These are phyloP conservation scores for Oryzias javanicus DNA, from an alignment of 2,113 vertebrate species.

Conservation along the genomic window DNA sequence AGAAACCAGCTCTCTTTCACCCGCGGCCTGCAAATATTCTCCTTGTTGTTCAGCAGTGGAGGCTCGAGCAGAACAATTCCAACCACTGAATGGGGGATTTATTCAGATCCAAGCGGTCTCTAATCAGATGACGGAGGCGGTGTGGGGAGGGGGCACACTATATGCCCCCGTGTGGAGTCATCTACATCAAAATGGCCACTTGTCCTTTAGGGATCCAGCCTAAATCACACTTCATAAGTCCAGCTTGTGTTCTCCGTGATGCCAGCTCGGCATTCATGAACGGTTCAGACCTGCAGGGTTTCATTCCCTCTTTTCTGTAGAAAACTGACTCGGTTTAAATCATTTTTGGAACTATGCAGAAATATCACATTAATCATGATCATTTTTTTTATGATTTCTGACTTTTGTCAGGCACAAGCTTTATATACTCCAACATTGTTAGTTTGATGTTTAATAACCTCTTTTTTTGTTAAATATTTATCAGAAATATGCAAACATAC, in stretches of 20 bases:
- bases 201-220: slow-evolving; percentile 56
- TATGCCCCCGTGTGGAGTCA: slow-evolving; percentile 41
- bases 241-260: slow-evolving; percentile 56
- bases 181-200: slow-evolving; percentile 58
- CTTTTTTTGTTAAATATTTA: slow-evolving; percentile 10
- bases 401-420: slow-evolving; percentile 29
- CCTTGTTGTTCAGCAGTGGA: slow-evolving; percentile 33
- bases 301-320: slow-evolving; percentile 2
- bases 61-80: slow-evolving; percentile 31
- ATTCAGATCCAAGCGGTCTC: slow-evolving; percentile 30
- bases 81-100: slow-evolving; percentile 46
- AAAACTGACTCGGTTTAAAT: slow-evolving; percentile 22
- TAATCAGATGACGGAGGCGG: slow-evolving; percentile 45
- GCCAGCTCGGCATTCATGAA: slow-evolving; percentile 47
- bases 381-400: slow-evolving; percentile 18
- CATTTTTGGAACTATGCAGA: slow-evolving; percentile 36
- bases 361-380: slow-evolving; percentile 37
- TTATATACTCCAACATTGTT: slow-evolving; percentile 25
- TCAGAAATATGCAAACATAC: slow-evolving; percentile 13
- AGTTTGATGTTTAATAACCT: slow-evolving; percentile 33
- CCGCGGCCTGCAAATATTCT: slow-evolving; percentile 32
- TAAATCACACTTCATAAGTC: slow-evolving; percentile 63
- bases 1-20: slow-evolving; percentile 48
- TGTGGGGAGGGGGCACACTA: slow-evolving; percentile 2
- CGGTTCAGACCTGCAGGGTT: slow-evolving; percentile 25